Evolutionary conservation across 2,888 invertebrate species (phyloP), one percentile per base, ranked within the genome.

Genomic region (Taphrorychus bicolor): DNA sequence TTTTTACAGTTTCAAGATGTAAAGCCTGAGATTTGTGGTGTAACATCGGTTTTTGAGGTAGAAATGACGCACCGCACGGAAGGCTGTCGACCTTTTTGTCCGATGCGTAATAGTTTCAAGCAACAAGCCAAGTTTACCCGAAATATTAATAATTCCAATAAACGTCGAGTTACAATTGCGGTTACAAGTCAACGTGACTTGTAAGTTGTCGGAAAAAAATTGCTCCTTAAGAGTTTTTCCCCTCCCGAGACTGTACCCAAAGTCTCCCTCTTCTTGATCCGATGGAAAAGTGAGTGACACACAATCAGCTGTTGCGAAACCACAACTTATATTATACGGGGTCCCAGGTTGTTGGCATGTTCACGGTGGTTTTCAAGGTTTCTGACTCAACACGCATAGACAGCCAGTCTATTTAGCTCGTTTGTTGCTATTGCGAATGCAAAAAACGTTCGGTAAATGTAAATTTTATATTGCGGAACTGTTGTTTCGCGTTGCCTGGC

Each of bases 221-320:
- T 32, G n/a, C n/a, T n/a, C n/a, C n/a, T n/a, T n/a, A n/a, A n/a
- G n/a, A n/a, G n/a, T n/a, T n/a, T n/a, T n/a, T n/a, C n/a, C n/a
- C n/a, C n/a, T n/a, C n/a, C n/a, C n/a, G n/a, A n/a, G n/a, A n/a
- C n/a, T n/a, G n/a, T n/a, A n/a, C n/a, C n/a, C n/a, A n/a, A n/a
- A n/a, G n/a, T n/a, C n/a, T n/a, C n/a, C n/a, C n/a, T n/a, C n/a
- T n/a, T n/a, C n/a, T n/a, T n/a, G n/a, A 32, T 32, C 11, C 11
- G 32, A 32, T 9, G 32, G 9, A 32, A 32, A 32, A 45, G 45
- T 14, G 45, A 14, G 45, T 45, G 45, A 16, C 16, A 45, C 45
- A 21, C 51, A 51, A 51, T 51, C 51, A 51, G 51, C 51, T 51
- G 51, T 51, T 51, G 51, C 51, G 51, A 51, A 18, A 51, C 21